phyloP scores from a whole-genome alignment of 2,797 vertebrate species.

The Percopsis omiscomaycus region DNA sequence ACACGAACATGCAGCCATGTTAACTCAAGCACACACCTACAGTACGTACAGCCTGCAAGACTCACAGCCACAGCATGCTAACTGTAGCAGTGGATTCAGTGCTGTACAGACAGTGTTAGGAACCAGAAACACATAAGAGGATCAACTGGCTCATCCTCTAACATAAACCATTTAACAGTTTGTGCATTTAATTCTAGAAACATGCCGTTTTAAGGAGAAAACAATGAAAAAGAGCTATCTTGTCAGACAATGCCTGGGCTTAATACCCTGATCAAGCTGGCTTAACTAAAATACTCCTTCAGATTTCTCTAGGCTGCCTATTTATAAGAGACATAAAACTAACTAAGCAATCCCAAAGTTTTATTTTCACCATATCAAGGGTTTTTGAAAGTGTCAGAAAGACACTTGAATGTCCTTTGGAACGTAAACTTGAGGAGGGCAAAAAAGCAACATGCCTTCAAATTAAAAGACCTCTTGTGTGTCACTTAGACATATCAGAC shows the following conservation, averaged over 20 bases:
- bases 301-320: constrained; percentile 35
- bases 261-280: constrained; percentile 48
- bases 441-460: constrained; percentile 12
- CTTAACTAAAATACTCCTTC: constrained; percentile 38
- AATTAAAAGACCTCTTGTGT: constrained; percentile 21
- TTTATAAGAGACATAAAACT: constrained; percentile 27
- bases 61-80: constrained; percentile 55
- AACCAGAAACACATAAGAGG: constrained; percentile 68
- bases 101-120: constrained; percentile 68
- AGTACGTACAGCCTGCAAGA: constrained; percentile 34
- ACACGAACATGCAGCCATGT: constrained; percentile 4
- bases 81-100: constrained; percentile 63
- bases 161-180: constrained; percentile 80
- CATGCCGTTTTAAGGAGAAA: constrained; percentile 57
- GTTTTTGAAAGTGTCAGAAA: constrained; percentile 5
- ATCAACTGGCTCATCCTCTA: constrained; percentile 71
- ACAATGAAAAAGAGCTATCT: constrained; percentile 48
- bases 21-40: constrained; percentile 20
- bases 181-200: constrained; percentile 68
- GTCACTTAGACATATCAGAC: constrained; percentile 32
- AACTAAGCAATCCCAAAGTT: constrained; percentile 31
- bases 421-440: not conserved
- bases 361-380: not conserved
- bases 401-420: constrained; percentile 3
- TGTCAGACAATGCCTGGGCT: constrained; percentile 44